Base-by-base conservation (phyloP, 2,797 vertebrate species). In the Anniella stebbinsi region DNA sequence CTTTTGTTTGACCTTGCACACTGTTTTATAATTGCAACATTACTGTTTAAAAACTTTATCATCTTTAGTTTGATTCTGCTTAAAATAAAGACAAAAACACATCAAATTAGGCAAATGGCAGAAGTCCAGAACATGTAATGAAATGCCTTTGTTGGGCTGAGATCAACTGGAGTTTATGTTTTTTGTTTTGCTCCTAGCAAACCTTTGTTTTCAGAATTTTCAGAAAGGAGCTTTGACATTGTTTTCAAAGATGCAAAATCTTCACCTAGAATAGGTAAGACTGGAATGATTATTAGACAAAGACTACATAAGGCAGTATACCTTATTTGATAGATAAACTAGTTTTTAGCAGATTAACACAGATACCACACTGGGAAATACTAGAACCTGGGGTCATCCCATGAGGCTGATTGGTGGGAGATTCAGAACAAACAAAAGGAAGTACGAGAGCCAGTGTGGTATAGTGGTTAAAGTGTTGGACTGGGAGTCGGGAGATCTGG, bases 21-120 rank as follows among this genome's bases (percentile, higher is more conserved):
- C 90, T 90, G 15, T 12, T 75, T 93, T 86, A 17, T 63, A 86
- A 78, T 83, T 76, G 67, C 45, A 88, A 51, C 63, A n/a, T 36
- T 38, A 18, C 78, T 30, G 72, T 82, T 92, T 88, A 75, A 75
- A 83, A 80, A 9, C 66, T 77, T 33, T 25, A 88, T 91, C 17
- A 0, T 81, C 60, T 66, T 75, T 83, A 0, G 25, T 80, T 87
- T 80, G 80, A 86, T 83, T 85, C 15, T 80, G 4, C 23, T 85
- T 87, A 81, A 85, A 84, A 78, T 81, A 86, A 80, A 80, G 78
- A 38, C 51, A 25, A 86, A 38, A 86, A 70, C n/a, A 57, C 57
- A 48, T 10, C 33, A 11, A 57, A 17, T 41, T 48, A 90, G 2
- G 11, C 75, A 0, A 89, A 1, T 87, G 54, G 51, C 78, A 67